These are phyloP conservation scores for Sebastes fasciatus DNA, from an alignment of 2,113 vertebrate species.

Conservation along the genomic window DNA sequence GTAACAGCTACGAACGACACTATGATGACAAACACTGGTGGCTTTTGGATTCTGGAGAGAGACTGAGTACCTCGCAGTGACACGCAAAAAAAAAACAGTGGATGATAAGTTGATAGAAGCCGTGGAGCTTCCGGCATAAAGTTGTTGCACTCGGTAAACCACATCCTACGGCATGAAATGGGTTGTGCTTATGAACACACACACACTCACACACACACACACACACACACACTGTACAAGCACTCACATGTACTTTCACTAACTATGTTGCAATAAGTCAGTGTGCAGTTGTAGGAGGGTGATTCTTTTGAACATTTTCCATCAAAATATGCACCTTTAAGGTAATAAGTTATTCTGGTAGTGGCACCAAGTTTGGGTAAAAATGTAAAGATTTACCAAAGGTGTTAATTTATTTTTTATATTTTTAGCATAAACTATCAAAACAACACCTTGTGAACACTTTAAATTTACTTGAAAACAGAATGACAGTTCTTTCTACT, in stretches of 20 bases:
- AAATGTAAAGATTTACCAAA: neutral
- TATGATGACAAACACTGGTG: neutral
- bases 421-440: neutral
- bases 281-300: neutral
- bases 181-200: slow-evolving; percentile 17
- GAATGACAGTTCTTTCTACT: neutral
- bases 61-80: slow-evolving; percentile 23
- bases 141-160: slow-evolving; percentile 64
- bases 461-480: neutral
- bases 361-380: neutral
- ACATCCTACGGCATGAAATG: slow-evolving; percentile 69
- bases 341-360: neutral
- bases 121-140: slow-evolving; percentile 74
- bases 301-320: slow-evolving; percentile 30
- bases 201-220: slow-evolving; percentile 8
- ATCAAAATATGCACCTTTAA: neutral
- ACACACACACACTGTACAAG: neutral
- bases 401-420: neutral
- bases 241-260: slow-evolving; percentile 31
- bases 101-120: slow-evolving; percentile 29
- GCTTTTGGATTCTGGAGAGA: neutral
- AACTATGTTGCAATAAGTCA: slow-evolving; percentile 15
- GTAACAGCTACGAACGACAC: slow-evolving; percentile 20
- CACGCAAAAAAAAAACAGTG: slow-evolving; percentile 10
- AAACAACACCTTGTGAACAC: neutral